These are phyloP conservation scores for Actenoides lindsayi DNA, from an alignment of 2,113 vertebrate species.

Conservation along the genomic window DNA sequence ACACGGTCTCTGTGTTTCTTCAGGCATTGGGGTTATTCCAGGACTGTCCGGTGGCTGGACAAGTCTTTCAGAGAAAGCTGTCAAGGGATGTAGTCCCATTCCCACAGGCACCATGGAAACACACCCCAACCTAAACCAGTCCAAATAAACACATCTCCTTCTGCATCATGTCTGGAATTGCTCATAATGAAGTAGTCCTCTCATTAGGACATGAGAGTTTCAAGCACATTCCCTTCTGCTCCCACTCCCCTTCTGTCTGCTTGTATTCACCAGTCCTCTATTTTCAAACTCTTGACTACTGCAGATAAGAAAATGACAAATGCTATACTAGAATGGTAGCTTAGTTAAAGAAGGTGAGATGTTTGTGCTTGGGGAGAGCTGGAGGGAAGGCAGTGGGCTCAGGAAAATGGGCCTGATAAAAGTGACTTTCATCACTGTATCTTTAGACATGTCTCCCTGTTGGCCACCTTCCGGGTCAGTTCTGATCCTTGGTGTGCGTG, in stretches of 20 bases:
- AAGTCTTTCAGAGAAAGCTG: not conserved
- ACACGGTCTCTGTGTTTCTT: not conserved
- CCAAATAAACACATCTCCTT: not conserved
- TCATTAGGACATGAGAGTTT: not conserved
- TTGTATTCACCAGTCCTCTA: constrained; percentile 9
- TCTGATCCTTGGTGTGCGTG: not conserved
- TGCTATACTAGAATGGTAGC: not conserved
- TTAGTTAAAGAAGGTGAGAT: not conserved
- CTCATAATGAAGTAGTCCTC: not conserved
- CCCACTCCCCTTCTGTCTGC: not conserved
- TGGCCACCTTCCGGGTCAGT: not conserved
- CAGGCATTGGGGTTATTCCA: not conserved
- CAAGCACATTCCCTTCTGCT: not conserved
- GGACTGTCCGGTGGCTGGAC: not conserved
- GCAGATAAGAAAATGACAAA: not conserved
- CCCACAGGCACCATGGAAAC: constrained; percentile 10
- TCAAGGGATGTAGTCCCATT: not conserved
- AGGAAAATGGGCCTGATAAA: not conserved
- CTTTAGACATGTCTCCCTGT: not conserved
- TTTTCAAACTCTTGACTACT: not conserved
- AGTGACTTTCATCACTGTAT: not conserved
- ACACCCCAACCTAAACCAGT: not conserved
- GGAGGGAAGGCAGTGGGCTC: not conserved
- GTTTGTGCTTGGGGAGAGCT: not conserved
- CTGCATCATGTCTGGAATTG: not conserved